Base-by-base conservation (phyloP, 2,113 vertebrate genomes). In the Lichenostomus cassidix region DNA sequence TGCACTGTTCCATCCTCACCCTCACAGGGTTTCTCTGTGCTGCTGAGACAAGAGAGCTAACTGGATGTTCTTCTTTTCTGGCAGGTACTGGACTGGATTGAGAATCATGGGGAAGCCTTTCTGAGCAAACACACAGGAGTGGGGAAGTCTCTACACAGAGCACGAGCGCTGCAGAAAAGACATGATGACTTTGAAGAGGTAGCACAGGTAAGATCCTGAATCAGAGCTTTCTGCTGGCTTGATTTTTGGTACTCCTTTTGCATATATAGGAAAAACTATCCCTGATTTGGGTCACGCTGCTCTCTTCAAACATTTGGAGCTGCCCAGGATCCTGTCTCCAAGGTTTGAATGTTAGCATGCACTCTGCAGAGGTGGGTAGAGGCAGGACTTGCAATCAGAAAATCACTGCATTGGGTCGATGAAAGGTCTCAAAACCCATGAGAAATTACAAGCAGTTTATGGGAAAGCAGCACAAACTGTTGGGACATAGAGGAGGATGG, bases 141-240 rank as follows among this genome's bases (percentile, higher is more conserved):
- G 49, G 99, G 99, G 15, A 99, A 99, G 91, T 99, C 99, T 39
- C 97, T 99, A 13, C 99, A 99, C 92, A 98, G 99, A 96, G 99
- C 99, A 14, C 98, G 99, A 1, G 99, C 99, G 0, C 98, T 99
- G 95, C 99, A 99, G 98, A 99, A 99, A 95, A 98, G 99, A 62
- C 99, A 99, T 0, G 98, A 99, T 83, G 99, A 99, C 97, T 99
- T 99, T 96, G 99, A 99, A 98, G 99, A 99, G 96, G 99, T 99
- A 12, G 99, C 99, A 42, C 99, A 99, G 99, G 99, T 99, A 96
- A 96, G 96, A 83, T 31, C n/a, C 62, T 73, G 55, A 89, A 79
- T 59, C 11, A 11, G 31, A 52, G 24, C 29, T 9, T 35, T 56
- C 25, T 90, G 29, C 15, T 63, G 68, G 5, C 19, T 55, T 80